Base-by-base conservation (phyloP, 2,888 invertebrate species). In the Pyrgus malvae region DNA sequence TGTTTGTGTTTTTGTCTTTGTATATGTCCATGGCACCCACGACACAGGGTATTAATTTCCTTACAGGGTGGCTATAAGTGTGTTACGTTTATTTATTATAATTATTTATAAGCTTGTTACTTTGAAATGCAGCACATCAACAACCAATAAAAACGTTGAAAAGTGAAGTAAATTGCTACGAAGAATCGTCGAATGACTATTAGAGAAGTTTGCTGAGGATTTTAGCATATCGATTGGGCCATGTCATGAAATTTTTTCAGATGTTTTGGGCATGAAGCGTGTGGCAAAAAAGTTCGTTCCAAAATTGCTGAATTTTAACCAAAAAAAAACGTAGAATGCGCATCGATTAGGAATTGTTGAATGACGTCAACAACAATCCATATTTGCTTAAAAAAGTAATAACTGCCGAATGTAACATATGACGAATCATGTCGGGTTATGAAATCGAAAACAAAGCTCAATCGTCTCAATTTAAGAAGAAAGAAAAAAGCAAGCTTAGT, bases 141-240 rank as follows among this genome's bases (percentile, higher is more conserved):
- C n/a, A n/a, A n/a, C n/a, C n/a, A n/a, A n/a, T n/a, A n/a, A n/a
- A n/a, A n/a, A n/a, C n/a, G n/a, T n/a, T n/a, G n/a, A n/a, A n/a
- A n/a, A n/a, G n/a, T n/a, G n/a, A n/a, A n/a, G n/a, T n/a, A n/a
- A n/a, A n/a, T n/a, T n/a, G n/a, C n/a, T n/a, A n/a, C 9, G 1
- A 25, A 25, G 2, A 11, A 31, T 31, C 31, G 12, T 11, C 12
- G 31, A 31, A 31, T 31, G 41, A 64, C 58, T 33, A 33, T 61
- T 41, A 59, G 60, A 64, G 61, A 64, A 60, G 49, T n/a, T 61
- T 42, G 58, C 56, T 51, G 58, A 61, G 35, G 57, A 62, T 21
- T 14, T 57, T 12, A 27, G 19, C 45, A 49, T 57, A 56, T 56
- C 58, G 57, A 49, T 63, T 59, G 55, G 50, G 58, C 59, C 65